Evolutionary conservation across 1,140 invertebrate genomes (phyloP), one percentile per base, ranked within the genome.

Genomic region (Bombus turneri): DNA sequence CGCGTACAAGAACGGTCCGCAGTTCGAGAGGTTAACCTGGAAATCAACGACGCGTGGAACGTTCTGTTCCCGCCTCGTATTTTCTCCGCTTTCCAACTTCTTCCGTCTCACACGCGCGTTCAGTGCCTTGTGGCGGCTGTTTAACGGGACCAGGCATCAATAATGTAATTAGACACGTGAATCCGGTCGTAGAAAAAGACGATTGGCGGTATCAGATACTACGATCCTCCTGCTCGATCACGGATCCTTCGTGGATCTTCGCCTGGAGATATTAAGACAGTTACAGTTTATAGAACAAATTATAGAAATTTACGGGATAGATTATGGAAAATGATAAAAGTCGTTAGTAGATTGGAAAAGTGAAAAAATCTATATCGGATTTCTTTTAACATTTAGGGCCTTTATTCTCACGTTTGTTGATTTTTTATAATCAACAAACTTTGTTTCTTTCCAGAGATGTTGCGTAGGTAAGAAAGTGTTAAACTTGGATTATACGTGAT

Each of bases 21-120:
- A 81, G 81, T 74, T 73, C 64, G 80, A 83, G 77, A 87, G 81
- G 85, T 84, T 84, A 87, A 81, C 81, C 87, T 88, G 82, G 87
- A 87, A 90, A 88, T 88, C 85, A 87, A 73, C 87, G 83, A 86
- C 83, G 82, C 87, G 87, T 90, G 84, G 28, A 88, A 47, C 82
- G 22, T 53, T 74, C n/a, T n/a, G 22, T 64, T 41, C 57, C 57
- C 66, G 39, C 25, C 64, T 72, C 69, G 68, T 69, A 75, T 81
- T 80, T 86, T 75, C 74, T 84, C 76, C 41, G 64, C 47, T 77
- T 72, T 80, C 59, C 84, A 57, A 13, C 31, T 31, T 41, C 34
- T 71, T 59, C 1, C 13, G 8, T 47, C 34, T 80, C 18, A 34
- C 62, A 68, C 25, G 57, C 57, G 57, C 57, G 57, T 59, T 59